A percentile compares a stretch with the other conserved stretches of the same genome.
Evolutionary conservation across 2,113 vertebrate genomes (phyloP).

Genomic region (Triplophysa dalaica): DNA sequence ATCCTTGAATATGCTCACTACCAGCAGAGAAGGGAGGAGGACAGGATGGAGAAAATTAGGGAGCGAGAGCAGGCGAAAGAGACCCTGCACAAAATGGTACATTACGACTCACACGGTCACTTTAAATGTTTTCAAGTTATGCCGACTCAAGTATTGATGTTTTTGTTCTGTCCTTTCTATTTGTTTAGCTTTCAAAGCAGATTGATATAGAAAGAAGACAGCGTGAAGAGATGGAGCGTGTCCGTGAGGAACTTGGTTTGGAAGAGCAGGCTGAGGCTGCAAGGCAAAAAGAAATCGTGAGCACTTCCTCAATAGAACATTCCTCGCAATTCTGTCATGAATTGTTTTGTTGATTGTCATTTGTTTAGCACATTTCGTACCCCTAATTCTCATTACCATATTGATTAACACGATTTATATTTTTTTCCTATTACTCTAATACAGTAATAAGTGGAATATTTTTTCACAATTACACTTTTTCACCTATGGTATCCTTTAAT

Average conservation of each 20-base stretch:
- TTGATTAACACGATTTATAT: too few relatives aligned
- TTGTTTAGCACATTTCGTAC: too few relatives aligned
- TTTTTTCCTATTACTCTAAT: neutral
- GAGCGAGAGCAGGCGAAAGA: constrained; percentile 80
- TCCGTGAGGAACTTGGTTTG: constrained; percentile 80
- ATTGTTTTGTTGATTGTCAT: neutral
- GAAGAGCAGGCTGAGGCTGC: constrained; percentile 81
- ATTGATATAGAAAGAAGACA: constrained; percentile 75
- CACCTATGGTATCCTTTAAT: neutral
- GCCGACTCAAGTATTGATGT: neutral
- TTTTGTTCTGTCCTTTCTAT: neutral
- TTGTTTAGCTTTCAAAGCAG: constrained; percentile 75
- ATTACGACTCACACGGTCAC: neutral
- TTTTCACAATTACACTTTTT: neutral
- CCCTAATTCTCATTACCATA: neutral
- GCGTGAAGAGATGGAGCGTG: constrained; percentile 81
- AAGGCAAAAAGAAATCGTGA: constrained; percentile 79
- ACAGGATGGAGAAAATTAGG: constrained; percentile 73
- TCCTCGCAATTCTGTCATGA: neutral
- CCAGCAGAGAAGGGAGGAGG: constrained; percentile 76
- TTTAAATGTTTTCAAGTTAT: neutral
- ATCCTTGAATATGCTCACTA: constrained; percentile 81
- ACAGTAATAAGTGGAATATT: neutral
- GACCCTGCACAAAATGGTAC: constrained; percentile 79
- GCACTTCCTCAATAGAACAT: constrained; percentile 41